A percentile compares a stretch with the other conserved stretches of the same genome.
Evolutionary conservation across 1,140 invertebrate genomes (phyloP).

Genomic region (Ceratosolen solmsi): DNA sequence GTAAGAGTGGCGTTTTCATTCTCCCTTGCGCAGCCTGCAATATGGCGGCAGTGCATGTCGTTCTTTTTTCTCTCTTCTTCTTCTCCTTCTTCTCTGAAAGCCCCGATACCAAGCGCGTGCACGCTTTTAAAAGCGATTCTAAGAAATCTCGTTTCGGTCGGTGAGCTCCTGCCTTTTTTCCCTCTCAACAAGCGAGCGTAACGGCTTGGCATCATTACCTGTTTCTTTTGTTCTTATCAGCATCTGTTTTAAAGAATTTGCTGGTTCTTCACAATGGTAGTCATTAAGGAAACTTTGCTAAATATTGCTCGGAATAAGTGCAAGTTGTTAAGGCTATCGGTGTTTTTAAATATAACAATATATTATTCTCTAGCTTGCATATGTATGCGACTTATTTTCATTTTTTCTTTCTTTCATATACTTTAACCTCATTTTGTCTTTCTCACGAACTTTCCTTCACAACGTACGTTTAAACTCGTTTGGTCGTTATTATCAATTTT

Average conservation of each 20-base stretch:
- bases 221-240: conserved; percentile 1
- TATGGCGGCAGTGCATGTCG: not conserved
- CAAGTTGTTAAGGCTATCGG: not conserved
- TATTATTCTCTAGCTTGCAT: not conserved
- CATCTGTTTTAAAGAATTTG: not conserved
- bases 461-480: too few relatives aligned
- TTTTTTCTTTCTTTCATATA: too few relatives aligned
- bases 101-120: not conserved
- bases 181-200: not conserved
- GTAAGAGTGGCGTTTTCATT: conserved; percentile 36
- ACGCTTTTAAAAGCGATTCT: conserved; percentile 48
- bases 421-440: too few relatives aligned
- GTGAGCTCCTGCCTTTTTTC: not conserved
- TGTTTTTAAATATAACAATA: not conserved
- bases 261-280: not conserved
- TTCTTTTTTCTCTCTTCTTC: conserved; percentile 2
- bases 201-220: not conserved
- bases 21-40: conserved; percentile 45
- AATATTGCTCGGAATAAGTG: not conserved
- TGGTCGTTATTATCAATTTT: too few relatives aligned
- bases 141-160: conserved; percentile 43
- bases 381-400: too few relatives aligned
- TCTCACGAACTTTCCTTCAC: too few relatives aligned
- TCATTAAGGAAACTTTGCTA: conserved; percentile 3
- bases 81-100: not conserved